Base-by-base conservation (phyloP, 1,140 invertebrate species). In the Drosophila fuyamai region DNA sequence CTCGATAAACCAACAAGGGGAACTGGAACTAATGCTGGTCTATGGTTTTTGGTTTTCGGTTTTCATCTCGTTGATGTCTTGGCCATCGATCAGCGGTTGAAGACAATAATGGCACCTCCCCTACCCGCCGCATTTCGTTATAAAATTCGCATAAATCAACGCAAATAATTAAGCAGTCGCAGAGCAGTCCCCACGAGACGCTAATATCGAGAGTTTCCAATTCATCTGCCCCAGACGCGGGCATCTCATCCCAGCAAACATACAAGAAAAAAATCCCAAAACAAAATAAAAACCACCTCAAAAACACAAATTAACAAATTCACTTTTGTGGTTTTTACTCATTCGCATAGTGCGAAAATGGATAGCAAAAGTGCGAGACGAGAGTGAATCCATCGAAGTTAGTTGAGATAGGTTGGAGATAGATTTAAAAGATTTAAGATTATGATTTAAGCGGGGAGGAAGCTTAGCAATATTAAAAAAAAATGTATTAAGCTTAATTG, bases 121-220 rank as follows among this genome's bases (percentile, higher is more conserved):
- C 62, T 36, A n/a, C 14, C 35, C 48, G 29, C 50, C 43, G 76
- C 83, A 56, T 76, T 65, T 85, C 54, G 74, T 85, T 78, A 75
- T 71, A 85, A 81, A 75, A 78, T 81, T 85, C 81, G 82, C 81
- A 85, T 85, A 85, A 85, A 85, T 85, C 81, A 85, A 85, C 74
- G 54, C 82, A 81, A 78, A 81, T 85, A 85, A 85, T 85, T 85
- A 78, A 74, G 82, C 74, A 75, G 81, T 81, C 73, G 77, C 56
- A 67, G 73, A 59, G 55, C 74, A 50, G 48, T 76, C 71, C 46
- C 66, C 72, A 58, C 54, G 50, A 79, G 72, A 61, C 76, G 77
- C 68, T 81, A 81, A 84, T 78, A 85, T 71, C 32, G 65, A 77
- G 74, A 77, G 56, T 68, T 57, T 66, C 18, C 76, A 23, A 70